phyloP scores from a whole-genome alignment of 2,797 vertebrate genomes.

The Lagorchestes hirsutus region DNA sequence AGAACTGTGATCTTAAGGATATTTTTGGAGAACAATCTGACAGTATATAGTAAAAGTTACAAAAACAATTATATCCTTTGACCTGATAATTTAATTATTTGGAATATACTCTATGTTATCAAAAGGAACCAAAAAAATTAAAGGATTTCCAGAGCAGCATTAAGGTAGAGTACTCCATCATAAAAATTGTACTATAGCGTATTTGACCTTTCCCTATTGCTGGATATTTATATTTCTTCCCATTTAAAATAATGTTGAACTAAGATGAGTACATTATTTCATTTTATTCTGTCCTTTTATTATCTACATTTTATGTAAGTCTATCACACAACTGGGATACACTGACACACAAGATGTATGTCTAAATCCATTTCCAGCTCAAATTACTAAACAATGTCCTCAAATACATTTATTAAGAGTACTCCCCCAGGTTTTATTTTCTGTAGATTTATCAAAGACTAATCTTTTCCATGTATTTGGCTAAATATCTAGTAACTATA shows the following conservation, averaged over 20 bases:
- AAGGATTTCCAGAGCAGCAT: background rate
- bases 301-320: background rate
- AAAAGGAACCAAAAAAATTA: background rate
- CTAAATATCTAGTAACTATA: background rate
- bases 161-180: background rate
- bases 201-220: background rate
- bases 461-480: background rate
- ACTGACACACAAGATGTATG: background rate
- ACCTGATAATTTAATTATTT: background rate
- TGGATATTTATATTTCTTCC: background rate
- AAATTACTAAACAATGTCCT: background rate
- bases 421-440: background rate
- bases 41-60: background rate
- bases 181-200: background rate
- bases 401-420: background rate
- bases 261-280: background rate
- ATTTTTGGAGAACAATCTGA: background rate
- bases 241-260: background rate
- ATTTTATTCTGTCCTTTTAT: background rate
- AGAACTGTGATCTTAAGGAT: background rate
- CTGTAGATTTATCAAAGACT: background rate
- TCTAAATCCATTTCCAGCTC: background rate
- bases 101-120: background rate
- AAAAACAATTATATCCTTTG: background rate
- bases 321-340: background rate